phyloP scores from a whole-genome alignment of 92 coral and sea anemone genomes.

The Epizoanthus illoricatus region DNA sequence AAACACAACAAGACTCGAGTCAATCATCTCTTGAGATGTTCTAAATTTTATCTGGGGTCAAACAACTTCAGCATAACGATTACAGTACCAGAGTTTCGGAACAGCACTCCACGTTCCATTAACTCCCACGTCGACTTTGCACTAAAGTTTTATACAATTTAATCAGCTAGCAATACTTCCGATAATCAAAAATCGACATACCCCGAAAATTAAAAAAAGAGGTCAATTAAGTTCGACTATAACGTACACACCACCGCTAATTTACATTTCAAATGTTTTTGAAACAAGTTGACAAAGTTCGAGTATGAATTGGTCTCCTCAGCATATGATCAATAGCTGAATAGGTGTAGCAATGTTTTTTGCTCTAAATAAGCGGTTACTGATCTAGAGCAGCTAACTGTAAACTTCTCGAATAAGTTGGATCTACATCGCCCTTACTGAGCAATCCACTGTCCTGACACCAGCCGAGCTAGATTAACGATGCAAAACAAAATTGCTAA shows the following conservation, averaged over 20 bases:
- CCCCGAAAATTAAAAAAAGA: constrained; percentile 59
- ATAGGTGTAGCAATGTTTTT: constrained; percentile 43
- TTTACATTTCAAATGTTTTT: constrained; percentile 56
- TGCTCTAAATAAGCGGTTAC: constrained; percentile 48
- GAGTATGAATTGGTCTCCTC: constrained; percentile 54
- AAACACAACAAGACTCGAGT: constrained; percentile 39
- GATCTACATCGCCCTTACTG: constrained; percentile 10
- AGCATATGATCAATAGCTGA: constrained; percentile 32
- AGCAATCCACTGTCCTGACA: constrained; percentile 12
- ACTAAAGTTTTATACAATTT: constrained; percentile 35
- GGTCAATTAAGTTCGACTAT: constrained; percentile 56
- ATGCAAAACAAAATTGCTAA: constrained; percentile 50
- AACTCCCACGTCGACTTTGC: constrained; percentile 42
- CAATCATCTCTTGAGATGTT: constrained; percentile 53
- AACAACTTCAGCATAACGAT: constrained; percentile 53
- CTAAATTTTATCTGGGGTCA: constrained; percentile 74
- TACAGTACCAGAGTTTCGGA: constrained; percentile 5
- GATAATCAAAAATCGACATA: constrained; percentile 43
- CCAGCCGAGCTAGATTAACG: not conserved
- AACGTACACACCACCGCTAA: constrained; percentile 46
- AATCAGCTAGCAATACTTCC: constrained; percentile 52
- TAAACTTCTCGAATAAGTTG: constrained; percentile 25
- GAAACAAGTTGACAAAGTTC: constrained; percentile 58
- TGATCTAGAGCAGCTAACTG: constrained; percentile 16
- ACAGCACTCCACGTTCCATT: not conserved